These are phyloP conservation scores for Dryococelus australis DNA, from an alignment of 2,888 invertebrate species.

Conservation along the genomic window DNA sequence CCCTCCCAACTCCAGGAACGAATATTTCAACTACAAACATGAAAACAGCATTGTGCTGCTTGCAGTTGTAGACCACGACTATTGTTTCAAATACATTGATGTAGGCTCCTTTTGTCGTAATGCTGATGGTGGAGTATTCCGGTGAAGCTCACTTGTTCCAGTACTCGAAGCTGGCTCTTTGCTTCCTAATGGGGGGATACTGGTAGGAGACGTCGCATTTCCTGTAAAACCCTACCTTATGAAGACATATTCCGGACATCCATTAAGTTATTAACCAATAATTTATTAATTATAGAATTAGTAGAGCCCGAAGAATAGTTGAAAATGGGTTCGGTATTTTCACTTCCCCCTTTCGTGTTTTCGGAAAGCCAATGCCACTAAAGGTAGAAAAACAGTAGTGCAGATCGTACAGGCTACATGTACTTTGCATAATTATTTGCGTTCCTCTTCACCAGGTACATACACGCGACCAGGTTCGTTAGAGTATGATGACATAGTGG, in stretches of 20 bases:
- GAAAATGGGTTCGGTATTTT: constrained; percentile 3
- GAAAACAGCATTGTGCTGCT: background rate
- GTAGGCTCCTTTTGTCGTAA: background rate
- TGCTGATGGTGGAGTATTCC: constrained; percentile 9
- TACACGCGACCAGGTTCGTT: background rate
- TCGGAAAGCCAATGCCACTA: background rate
- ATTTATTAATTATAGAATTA: background rate
- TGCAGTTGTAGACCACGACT: background rate
- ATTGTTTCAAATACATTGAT: background rate
- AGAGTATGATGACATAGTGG: background rate
- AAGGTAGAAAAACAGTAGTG: background rate
- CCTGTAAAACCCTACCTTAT: background rate
- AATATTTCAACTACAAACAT: background rate
- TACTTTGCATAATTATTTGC: background rate
- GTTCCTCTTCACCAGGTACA: background rate
- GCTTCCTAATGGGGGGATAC: background rate
- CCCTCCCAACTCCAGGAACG: background rate
- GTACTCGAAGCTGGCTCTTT: background rate
- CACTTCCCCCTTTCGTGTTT: background rate
- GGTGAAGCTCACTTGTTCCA: background rate
- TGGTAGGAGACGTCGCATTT: background rate
- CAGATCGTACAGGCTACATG: background rate
- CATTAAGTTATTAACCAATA: background rate
- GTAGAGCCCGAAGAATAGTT: background rate
- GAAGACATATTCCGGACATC: background rate